Percentiles rank a stretch among this genome's conserved stretches.
These are phyloP conservation scores for Bombylius discolor DNA, from an alignment of 2,888 invertebrate genomes.

Conservation along the genomic window DNA sequence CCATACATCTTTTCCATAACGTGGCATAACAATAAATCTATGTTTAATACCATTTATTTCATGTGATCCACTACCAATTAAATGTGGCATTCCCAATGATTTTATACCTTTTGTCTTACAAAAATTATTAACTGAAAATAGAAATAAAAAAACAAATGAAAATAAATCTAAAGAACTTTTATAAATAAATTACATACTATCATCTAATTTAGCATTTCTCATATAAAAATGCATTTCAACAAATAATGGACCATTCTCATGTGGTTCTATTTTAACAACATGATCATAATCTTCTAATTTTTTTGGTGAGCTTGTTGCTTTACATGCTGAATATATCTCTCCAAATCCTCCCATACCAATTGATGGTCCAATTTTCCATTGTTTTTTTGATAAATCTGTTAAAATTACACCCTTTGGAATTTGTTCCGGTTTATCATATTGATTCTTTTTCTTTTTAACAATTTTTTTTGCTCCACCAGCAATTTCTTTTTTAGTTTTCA, in stretches of 20 bases:
- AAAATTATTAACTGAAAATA: slow-evolving; percentile 51
- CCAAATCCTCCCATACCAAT: slow-evolving; percentile 91
- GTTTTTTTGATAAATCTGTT: slow-evolving; percentile 58
- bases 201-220: slow-evolving; percentile 55
- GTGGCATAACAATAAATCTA: slow-evolving; percentile 79
- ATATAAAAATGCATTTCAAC: slow-evolving; percentile 87
- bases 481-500: slow-evolving; percentile 10
- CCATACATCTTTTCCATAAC: slow-evolving; percentile 78
- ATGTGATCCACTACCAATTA: slow-evolving; percentile 72
- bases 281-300: slow-evolving; percentile 46
- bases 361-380: slow-evolving; percentile 76
- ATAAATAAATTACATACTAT: slow-evolving; percentile 44
- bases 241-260: slow-evolving; percentile 85
- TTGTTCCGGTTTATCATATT: slow-evolving; percentile 30
- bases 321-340: slow-evolving; percentile 76
- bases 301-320: slow-evolving; percentile 41
- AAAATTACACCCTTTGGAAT: slow-evolving; percentile 54
- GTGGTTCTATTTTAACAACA: slow-evolving; percentile 78
- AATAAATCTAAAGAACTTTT: slow-evolving; percentile 4
- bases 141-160: slow-evolving; percentile 19
- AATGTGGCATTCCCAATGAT: slow-evolving; percentile 72
- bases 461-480: slow-evolving; percentile 16
- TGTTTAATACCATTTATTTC: slow-evolving; percentile 60
- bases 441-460: slow-evolving; percentile 23
- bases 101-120: slow-evolving; percentile 52